phyloP scores from a whole-genome alignment of 2,797 vertebrate species.

The Poecile montanus region DNA sequence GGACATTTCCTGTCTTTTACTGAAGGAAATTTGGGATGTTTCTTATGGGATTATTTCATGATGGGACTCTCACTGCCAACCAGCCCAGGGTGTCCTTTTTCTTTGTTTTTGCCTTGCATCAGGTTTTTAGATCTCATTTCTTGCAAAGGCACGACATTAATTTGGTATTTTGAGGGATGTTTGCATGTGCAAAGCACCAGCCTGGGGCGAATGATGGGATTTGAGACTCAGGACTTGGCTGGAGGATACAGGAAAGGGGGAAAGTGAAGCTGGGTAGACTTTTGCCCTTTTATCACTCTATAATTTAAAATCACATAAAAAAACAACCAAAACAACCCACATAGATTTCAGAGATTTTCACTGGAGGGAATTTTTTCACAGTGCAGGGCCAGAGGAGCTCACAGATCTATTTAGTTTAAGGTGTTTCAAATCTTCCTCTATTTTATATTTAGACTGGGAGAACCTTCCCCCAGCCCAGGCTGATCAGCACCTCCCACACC shows the following conservation, averaged over 20 bases:
- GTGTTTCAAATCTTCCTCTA: neutral
- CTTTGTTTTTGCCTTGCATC: accelerated
- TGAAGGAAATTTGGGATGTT: neutral
- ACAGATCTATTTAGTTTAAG: neutral
- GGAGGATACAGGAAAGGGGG: neutral
- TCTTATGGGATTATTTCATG: neutral
- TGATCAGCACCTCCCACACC: accelerated
- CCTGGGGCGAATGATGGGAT: neutral
- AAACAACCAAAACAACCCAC: neutral
- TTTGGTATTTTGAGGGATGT: neutral
- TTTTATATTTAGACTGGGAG: neutral
- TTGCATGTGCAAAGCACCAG: neutral
- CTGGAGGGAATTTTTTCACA: neutral
- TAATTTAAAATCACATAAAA: neutral
- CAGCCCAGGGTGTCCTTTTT: neutral
- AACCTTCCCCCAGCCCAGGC: neutral
- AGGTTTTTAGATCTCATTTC: neutral
- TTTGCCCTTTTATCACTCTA: neutral
- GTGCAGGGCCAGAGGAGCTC: neutral
- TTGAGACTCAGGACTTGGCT: neutral
- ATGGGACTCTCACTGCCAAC: neutral
- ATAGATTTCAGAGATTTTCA: neutral
- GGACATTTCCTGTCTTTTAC: neutral
- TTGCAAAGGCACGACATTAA: neutral
- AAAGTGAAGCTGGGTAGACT: neutral